phyloP scores from a whole-genome alignment of 1,140 invertebrate genomes.

The Asbolus verrucosus region DNA sequence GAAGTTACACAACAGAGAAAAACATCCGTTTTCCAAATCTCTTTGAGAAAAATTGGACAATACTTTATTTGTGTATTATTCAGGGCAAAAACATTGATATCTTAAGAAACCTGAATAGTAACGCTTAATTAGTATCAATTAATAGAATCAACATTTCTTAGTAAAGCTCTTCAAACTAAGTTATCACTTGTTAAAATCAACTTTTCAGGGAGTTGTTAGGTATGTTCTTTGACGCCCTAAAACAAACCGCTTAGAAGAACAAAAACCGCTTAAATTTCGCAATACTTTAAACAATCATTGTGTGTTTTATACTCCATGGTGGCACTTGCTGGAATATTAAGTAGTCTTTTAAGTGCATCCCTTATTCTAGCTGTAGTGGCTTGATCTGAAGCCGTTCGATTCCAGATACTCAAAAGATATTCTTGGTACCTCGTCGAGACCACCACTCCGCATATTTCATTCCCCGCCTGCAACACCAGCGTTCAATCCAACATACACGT shows the following conservation, averaged over 20 bases:
- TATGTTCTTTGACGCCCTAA: constrained; percentile 58
- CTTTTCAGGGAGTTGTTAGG: constrained; percentile 59
- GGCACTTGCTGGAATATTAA: constrained; percentile 93
- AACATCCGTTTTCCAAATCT: no score
- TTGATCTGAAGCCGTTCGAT: constrained; percentile 91
- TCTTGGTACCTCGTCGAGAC: constrained; percentile 86
- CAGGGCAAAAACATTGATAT: no score
- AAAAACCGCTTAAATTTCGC: constrained; percentile 16
- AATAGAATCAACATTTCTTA: no score
- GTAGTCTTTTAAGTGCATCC: constrained; percentile 92
- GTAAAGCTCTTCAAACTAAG: no score
- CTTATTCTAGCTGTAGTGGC: constrained; percentile 89
- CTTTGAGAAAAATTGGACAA: no score
- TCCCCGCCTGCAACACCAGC: constrained; percentile 70
- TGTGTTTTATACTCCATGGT: constrained; percentile 98
- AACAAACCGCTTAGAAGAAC: constrained; percentile 43
- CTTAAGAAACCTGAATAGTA: no score
- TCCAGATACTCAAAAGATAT: constrained; percentile 98
- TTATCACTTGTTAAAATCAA: constrained; percentile 50
- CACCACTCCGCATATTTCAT: constrained; percentile 98
- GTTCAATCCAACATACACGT: background rate
- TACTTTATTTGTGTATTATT: no score
- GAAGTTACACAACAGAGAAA: no score
- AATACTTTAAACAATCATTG: constrained; percentile 68
- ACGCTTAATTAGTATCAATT: no score